These are phyloP conservation scores for Atherinomorus stipes DNA, from an alignment of 2,113 vertebrate genomes.

Conservation along the genomic window DNA sequence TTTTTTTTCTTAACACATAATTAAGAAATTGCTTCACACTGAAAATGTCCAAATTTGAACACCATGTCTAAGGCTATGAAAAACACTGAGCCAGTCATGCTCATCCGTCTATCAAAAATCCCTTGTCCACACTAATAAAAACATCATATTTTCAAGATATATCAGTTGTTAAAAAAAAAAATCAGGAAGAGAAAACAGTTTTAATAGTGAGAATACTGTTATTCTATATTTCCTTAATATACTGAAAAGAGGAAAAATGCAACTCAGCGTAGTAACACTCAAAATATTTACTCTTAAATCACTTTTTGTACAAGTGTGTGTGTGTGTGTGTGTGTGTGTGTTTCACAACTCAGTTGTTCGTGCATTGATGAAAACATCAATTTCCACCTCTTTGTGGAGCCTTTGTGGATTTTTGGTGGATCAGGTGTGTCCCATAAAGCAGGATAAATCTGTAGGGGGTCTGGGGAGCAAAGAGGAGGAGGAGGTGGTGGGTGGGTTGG, in stretches of 20 bases:
- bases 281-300: slow-evolving; percentile 1
- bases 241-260: not conserved
- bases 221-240: too few relatives aligned
- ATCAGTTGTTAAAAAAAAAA: too few relatives aligned
- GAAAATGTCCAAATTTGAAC: too few relatives aligned
- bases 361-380: slow-evolving; percentile 48
- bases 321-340: not conserved
- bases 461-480: slow-evolving; percentile 14
- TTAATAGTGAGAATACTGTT: too few relatives aligned
- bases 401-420: slow-evolving; percentile 56
- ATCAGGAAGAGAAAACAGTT: too few relatives aligned
- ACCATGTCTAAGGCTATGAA: too few relatives aligned
- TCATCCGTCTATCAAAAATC: too few relatives aligned
- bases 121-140: too few relatives aligned
- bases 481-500: not conserved
- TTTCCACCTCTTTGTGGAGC: slow-evolving; percentile 28
- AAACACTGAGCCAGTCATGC: too few relatives aligned
- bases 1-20: too few relatives aligned
- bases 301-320: not conserved
- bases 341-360: slow-evolving; percentile 23
- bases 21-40: too few relatives aligned
- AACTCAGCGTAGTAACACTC: not conserved
- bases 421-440: slow-evolving; percentile 76
- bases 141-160: too few relatives aligned
- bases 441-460: slow-evolving; percentile 59